phyloP scores from a whole-genome alignment of 2,888 invertebrate species.

The Teleiodes luculella region DNA sequence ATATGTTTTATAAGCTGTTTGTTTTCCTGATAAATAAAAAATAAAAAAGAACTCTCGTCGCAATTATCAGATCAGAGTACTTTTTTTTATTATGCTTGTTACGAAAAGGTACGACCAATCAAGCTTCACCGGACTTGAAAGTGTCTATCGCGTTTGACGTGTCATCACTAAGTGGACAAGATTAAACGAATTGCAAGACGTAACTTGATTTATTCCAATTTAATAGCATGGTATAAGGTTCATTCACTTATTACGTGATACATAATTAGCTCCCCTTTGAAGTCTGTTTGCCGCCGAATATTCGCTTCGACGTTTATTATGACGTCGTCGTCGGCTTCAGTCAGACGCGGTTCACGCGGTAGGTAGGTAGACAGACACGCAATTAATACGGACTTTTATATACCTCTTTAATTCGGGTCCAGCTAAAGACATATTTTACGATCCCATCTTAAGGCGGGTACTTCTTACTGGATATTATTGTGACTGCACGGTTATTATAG shows the following conservation, averaged over 20 bases:
- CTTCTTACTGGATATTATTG: slow-evolving; percentile 24
- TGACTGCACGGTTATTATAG: slow-evolving; percentile 6
- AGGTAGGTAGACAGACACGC: slow-evolving; percentile 21
- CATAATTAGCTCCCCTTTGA: slow-evolving; percentile 2
- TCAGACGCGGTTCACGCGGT: not conserved
- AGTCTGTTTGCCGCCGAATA: not conserved
- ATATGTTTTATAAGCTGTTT: too few species aligned
- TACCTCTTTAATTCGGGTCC: slow-evolving; percentile 22
- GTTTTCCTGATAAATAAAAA: too few species aligned
- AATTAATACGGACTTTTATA: slow-evolving; percentile 26
- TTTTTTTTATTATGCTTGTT: too few species aligned
- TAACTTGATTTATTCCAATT: too few species aligned
- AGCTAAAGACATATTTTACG: slow-evolving; percentile 24
- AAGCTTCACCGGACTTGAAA: too few species aligned
- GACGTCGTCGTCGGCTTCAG: slow-evolving; percentile 1
- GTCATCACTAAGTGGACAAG: too few species aligned
- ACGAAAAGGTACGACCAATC: too few species aligned
- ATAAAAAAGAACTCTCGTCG: too few species aligned
- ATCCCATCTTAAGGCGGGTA: slow-evolving; percentile 23
- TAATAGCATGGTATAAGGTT: not conserved
- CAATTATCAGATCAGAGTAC: too few species aligned
- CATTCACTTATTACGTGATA: slow-evolving; percentile 4
- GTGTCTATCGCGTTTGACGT: too few species aligned
- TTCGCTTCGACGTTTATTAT: slow-evolving; percentile 14
- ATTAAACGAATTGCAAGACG: too few species aligned